Conservation (phyloP, 2,888 invertebrate genomes). For the Cheiracanthium punctorium region DNA sequence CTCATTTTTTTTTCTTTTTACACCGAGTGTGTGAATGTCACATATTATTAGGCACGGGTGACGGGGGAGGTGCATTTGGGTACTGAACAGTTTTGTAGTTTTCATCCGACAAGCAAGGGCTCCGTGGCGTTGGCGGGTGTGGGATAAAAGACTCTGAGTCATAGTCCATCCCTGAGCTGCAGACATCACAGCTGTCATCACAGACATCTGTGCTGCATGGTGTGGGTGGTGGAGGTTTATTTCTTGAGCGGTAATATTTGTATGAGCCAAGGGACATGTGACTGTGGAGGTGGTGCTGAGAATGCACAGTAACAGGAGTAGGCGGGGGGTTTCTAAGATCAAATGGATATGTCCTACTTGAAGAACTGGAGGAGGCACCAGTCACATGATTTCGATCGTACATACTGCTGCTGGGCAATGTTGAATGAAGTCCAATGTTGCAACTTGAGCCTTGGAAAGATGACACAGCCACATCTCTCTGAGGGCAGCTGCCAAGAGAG, state of each 20-base stretch:
- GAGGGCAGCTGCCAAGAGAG: constrained; percentile 20
- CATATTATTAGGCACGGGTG: constrained; percentile 79
- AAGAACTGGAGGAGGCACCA: constrained; percentile 81
- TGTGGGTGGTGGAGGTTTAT: constrained; percentile 90
- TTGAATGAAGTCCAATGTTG: background rate
- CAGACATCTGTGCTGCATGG: constrained; percentile 96
- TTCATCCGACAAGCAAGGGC: constrained; percentile 84
- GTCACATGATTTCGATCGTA: constrained; percentile 83
- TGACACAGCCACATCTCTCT: constrained; percentile 39
- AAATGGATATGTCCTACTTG: constrained; percentile 77
- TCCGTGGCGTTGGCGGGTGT: constrained; percentile 85
- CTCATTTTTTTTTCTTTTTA: too few relatives aligned
- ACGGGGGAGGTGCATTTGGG: constrained; percentile 86
- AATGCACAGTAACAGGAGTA: constrained; percentile 83
- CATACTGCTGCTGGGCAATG: constrained; percentile 70
- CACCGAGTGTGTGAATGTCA: too few relatives aligned
- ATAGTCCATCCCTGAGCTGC: constrained; percentile 77
- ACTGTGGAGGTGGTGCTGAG: constrained; percentile 74
- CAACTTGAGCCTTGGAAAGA: constrained; percentile 34
- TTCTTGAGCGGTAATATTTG: constrained; percentile 71
- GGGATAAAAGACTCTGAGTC: constrained; percentile 85
- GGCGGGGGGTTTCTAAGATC: constrained; percentile 93
- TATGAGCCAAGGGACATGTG: constrained; percentile 78
- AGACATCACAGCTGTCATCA: constrained; percentile 79
- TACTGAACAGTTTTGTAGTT: constrained; percentile 71